Percentiles rank a stretch among this genome's conserved stretches.
phyloP scores from a whole-genome alignment of 2,888 invertebrate genomes.

The Cephalotes varians region DNA sequence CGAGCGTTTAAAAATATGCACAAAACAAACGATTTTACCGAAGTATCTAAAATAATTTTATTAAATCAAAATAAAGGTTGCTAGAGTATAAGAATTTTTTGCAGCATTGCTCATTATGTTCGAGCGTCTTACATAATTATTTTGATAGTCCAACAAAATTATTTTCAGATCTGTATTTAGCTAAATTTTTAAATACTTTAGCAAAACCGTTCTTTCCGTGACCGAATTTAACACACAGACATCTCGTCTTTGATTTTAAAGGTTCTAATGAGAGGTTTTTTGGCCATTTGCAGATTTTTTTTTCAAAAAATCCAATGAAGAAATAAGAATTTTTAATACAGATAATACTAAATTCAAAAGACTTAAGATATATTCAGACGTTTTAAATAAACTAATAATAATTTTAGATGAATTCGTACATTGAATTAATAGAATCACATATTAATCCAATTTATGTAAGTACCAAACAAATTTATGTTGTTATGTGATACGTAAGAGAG shows the following conservation, averaged over 20 bases:
- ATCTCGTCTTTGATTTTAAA: neutral
- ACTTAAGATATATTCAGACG: neutral
- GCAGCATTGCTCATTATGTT: too few species aligned
- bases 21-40: too few species aligned
- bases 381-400: neutral
- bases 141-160: too few species aligned
- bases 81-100: too few species aligned
- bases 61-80: too few species aligned
- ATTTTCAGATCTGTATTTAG: too few species aligned
- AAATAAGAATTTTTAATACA: neutral
- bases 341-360: neutral
- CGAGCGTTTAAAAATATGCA: conserved; percentile 50
- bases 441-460: neutral
- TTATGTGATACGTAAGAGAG: neutral
- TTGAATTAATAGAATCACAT: neutral
- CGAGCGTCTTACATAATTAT: too few species aligned
- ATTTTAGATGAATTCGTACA: neutral
- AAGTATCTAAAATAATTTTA: too few species aligned
- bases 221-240: too few species aligned
- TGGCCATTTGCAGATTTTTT: neutral
- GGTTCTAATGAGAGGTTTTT: neutral
- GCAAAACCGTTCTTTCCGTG: too few species aligned
- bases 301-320: neutral
- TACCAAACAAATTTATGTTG: neutral
- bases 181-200: too few species aligned